Base-by-base conservation (phyloP, 2,888 invertebrate genomes). In the Cheilosia vernalis region DNA sequence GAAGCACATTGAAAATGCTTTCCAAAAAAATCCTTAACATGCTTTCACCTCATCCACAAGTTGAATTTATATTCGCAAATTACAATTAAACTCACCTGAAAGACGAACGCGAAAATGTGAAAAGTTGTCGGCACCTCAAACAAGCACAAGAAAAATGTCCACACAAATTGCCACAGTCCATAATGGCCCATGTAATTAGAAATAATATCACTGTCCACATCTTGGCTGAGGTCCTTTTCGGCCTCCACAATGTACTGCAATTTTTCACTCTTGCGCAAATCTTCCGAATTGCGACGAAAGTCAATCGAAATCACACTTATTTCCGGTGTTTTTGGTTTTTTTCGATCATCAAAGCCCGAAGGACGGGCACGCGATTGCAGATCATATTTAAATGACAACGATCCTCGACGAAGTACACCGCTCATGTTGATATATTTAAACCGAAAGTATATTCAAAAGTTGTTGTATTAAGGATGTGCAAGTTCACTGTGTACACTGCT, bases 51-150 rank as follows among this genome's bases (percentile, higher is more conserved):
- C 4, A 21, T 17, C 6, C 2, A 5, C n/a, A 51, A 51, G 1
- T 13, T 13, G 10, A 37, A 24, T 3, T 21, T 13, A 40, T 9
- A 17, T 10, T 33, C 4, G n/a, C 7, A 9, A 47, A 0, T 13
- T 1, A 2, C 2, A 37, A 66, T 42, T n/a, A 4, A 17, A 74
- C 84, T 84, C 86, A 92, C 92, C 90, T 92, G 92, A 89, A 95
- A 95, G 4, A 94, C 94, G 74, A 94, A 93, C 30, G 93, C 93
- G 89, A 94, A 94, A 87, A 95, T 94, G 90, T 95, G 94, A 92
- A 94, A 94, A 47, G 94, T 94, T 87, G 94, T 94, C 5, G 94
- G 94, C 74, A 95, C 91, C 90, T 94, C 94, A 90, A 94, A 93
- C 5, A 94, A 89, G 17, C 94, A 93, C 58, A 95, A 90, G 13